Base-by-base conservation (phyloP, 1,140 invertebrate genomes). In the Sesamia nonagrioides region DNA sequence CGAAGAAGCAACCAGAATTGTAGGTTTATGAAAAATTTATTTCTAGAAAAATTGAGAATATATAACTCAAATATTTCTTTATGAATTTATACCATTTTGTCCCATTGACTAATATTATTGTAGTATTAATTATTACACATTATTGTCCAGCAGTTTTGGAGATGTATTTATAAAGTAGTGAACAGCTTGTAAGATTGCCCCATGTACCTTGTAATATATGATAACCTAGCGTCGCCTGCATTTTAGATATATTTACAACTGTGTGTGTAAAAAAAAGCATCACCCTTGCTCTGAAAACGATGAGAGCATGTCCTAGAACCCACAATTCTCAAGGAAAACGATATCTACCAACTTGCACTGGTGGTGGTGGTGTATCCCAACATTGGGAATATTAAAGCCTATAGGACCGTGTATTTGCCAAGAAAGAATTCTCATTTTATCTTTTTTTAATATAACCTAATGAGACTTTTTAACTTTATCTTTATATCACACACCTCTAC, bases 101-200 rank as follows among this genome's bases (percentile, higher is more conserved):
- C 52, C n/a, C 17, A 8, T 8, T 54, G 1, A 48, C 13, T 48
- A 15, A 27, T 58, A 58, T 15, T 58, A 11, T 58, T 13, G 4
- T 5, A 58, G 56, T 33, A 33, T 35, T 35, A 18, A n/a, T 13
- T 3, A 4, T 33, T 33, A 33, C n/a, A n/a, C n/a, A n/a, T n/a
- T n/a, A 54, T 54, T 58, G 21, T 58, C 56, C 3, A 33, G 27
- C 21, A 33, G 56, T 58, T 58, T 58, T 58, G 56, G 27, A 58
- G 56, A 15, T 58, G 35, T 63, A 63, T 48, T 15, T 15, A 48
- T 48, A 35, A 61, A n/a, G 35, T n/a, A 33, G 27, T 82, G 68
- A 77, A 73, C 69, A 71, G 71, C 72, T 76, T 84, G 69, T 84
- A 84, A 56, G 73, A 83, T 40, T 33, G 58, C 37, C 13, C 13